These are phyloP conservation scores for Bombus difficillimus DNA, from an alignment of 1,140 invertebrate species.

Conservation along the genomic window DNA sequence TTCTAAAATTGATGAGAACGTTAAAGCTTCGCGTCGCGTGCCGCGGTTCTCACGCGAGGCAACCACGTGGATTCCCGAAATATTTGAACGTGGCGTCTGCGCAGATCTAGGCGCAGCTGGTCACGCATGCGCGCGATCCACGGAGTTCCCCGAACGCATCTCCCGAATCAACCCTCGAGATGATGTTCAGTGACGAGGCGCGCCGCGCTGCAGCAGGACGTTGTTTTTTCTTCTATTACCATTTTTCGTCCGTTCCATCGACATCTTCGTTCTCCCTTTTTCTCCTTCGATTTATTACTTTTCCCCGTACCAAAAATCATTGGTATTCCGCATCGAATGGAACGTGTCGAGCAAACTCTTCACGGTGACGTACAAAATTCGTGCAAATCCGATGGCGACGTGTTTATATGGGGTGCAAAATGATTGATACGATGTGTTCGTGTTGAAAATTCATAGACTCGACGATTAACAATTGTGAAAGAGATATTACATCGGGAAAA, in stretches of 20 bases:
- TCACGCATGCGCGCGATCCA: slow-evolving; percentile 18
- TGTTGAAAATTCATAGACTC: background rate
- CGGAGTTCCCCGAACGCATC: slow-evolving; percentile 35
- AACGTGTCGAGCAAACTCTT: background rate
- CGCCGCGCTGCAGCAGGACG: slow-evolving; percentile 55
- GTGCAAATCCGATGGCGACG: background rate
- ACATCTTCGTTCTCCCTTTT: background rate
- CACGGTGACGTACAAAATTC: background rate
- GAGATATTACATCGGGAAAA: slow-evolving; percentile 47
- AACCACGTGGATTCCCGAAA: slow-evolving; percentile 45
- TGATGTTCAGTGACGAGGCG: slow-evolving; percentile 56
- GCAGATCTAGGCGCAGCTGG: background rate
- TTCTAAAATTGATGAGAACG: background rate
- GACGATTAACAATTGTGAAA: background rate
- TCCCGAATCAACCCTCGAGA: slow-evolving; percentile 50
- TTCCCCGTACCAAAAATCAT: background rate
- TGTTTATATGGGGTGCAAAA: background rate
- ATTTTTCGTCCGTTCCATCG: background rate
- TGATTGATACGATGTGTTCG: background rate
- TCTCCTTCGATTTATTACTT: background rate
- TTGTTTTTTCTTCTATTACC: slow-evolving; percentile 22
- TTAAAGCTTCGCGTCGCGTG: slow-evolving; percentile 4
- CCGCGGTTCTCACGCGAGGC: background rate
- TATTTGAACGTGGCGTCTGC: slow-evolving; percentile 37
- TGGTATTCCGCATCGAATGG: background rate